Base-by-base conservation (phyloP, 2,797 vertebrate species). In the Nyctibius grandis region DNA sequence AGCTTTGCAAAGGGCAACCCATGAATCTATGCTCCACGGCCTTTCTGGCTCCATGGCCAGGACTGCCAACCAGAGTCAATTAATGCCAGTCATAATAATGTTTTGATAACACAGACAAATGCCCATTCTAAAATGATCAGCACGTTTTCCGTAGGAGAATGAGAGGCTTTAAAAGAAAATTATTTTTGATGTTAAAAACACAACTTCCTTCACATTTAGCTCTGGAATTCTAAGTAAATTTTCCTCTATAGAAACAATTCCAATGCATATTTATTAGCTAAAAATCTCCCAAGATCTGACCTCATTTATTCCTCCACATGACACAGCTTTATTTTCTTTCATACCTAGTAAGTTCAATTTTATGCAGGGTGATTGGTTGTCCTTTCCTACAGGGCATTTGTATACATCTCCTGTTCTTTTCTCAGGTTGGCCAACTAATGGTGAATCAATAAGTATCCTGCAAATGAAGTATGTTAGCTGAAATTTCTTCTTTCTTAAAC, bases 371-470 rank as follows among this genome's bases (percentile, higher is more conserved):
- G 91, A 98, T 61, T 97, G 96, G 74, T 86, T 44, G 42, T 81
- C 96, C 45, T 40, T 97, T 28, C 98, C 98, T 36, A 99, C 98
- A 5, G 98, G 98, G 93, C 99, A 99, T 96, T 99, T 99, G 95
- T 99, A 99, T 51, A 99, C 99, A 54, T 99, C 99, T 87, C 99
- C 99, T 5, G 98, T 99, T 95, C 98, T 97, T 86, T 97, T 98
- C 16, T 97, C 88, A 22, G 99, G 99, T 91, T 99, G 99, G n/a
- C 99, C 99, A 65, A 98, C 98, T 93, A 99, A 95, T 7, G 99
- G 99, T 38, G 99, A 99, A 73, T 99, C 99, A 97, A 99, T 99
- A 79, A 99, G 98, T 86, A 99, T 98, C 99, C 99, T 99, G 94
- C 31, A 95, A 96, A 60, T 44, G 36, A 95, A 92, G 83, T 48